Base-by-base conservation (phyloP, 2,888 invertebrate species). In the Pristionchus exspectatus region DNA sequence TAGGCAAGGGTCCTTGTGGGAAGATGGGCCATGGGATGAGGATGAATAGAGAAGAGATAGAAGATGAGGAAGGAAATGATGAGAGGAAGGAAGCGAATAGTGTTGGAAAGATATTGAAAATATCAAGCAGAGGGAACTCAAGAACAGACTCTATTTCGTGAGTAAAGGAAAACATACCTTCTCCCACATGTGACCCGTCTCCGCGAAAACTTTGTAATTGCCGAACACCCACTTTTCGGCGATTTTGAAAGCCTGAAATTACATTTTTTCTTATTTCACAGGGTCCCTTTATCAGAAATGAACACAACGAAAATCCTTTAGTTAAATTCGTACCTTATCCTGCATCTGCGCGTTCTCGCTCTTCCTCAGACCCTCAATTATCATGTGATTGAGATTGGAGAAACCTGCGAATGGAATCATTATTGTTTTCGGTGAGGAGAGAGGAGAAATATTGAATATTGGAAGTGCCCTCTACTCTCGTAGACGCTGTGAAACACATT, bases 291-390 rank as follows among this genome's bases (percentile, higher is more conserved):
- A n/a, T n/a, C n/a, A n/a, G n/a, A n/a, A n/a, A n/a, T n/a, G n/a
- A n/a, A n/a, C n/a, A n/a, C n/a, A n/a, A n/a, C n/a, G n/a, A n/a
- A n/a, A n/a, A n/a, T n/a, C n/a, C 54, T 14, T 54, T 4, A 4
- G n/a, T 9, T 18, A 4, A 59, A 21, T 59, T 18, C 59, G 59
- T 18, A 92, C 93, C 91, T 92, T 90, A 81, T 93, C 92, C 85
- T 93, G 93, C 92, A 92, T 92, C 63, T 92, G 91, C 16, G 94
- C 92, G 84, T 93, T 92, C 54, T 91, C 91, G 14, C 92, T 92
- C 90, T 94, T 94, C 54, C 97, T 96, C 88, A 98, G 96, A 0
- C 97, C 97, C 93, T 97, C 96, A 24, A 98, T 97, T 93, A 98
- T 96, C 87, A 98, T 97, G 94, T 98, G 97, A 95, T 93, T 92